phyloP scores from a whole-genome alignment of 2,888 invertebrate species.

The Phytoseiulus persimilis region DNA sequence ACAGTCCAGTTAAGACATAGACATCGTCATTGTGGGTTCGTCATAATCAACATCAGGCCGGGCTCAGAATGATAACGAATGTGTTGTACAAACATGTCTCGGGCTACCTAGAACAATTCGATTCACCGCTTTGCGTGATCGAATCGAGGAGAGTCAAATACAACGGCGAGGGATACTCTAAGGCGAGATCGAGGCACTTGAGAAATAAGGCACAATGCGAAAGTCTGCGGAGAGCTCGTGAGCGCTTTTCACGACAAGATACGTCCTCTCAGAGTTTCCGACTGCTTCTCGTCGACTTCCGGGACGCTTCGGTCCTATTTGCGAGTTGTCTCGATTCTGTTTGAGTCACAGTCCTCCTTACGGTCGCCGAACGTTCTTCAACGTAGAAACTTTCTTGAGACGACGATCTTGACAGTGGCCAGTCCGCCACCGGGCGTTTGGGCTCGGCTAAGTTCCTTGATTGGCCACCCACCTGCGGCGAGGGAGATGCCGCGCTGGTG shows the following conservation, averaged over 20 bases:
- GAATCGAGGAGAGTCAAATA: neutral
- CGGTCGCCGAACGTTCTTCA: neutral
- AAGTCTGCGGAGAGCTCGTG: neutral
- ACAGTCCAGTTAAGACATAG: neutral
- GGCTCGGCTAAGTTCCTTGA: too few species aligned
- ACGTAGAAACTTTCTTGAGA: slow-evolving; percentile 33
- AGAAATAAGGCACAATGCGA: neutral
- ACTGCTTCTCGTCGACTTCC: slow-evolving; percentile 6
- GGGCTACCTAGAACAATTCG: neutral
- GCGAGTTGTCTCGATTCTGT: neutral
- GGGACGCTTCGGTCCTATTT: neutral
- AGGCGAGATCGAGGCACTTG: neutral
- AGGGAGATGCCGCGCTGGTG: neutral
- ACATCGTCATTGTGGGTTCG: neutral
- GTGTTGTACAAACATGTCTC: neutral
- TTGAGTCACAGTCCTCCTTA: neutral
- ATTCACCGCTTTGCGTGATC: neutral
- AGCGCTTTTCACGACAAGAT: neutral
- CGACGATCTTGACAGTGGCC: slow-evolving; percentile 13
- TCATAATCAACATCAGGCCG: neutral
- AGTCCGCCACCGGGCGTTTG: neutral
- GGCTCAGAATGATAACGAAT: neutral
- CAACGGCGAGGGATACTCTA: neutral
- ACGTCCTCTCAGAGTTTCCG: neutral
- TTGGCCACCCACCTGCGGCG: neutral